Evolutionary conservation across 53 echinoderm and acorn worm genomes (phyloP).

Genomic region (Stichopus horrens): DNA sequence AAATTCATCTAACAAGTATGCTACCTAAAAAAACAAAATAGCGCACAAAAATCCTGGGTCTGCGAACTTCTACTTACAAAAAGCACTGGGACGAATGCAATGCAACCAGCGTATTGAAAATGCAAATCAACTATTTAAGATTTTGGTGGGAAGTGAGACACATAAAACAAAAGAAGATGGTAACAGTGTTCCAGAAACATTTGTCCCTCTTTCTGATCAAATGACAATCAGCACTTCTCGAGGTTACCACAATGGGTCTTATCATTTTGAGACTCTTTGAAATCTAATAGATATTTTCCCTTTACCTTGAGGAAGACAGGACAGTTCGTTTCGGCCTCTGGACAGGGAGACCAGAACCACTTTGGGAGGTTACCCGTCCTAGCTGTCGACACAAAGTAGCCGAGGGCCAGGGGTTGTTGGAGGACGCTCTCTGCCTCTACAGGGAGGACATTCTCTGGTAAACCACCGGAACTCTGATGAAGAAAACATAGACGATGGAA

Average conservation of each 20-base stretch:
- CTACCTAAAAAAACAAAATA: no score
- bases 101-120: no score
- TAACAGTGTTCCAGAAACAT: not conserved
- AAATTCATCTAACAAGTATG: no score
- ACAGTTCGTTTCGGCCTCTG: slow-evolving; percentile 89
- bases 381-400: slow-evolving; percentile 96
- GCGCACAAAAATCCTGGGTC: no score
- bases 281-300: not conserved
- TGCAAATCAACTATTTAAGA: no score
- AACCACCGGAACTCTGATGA: not conserved
- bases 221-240: not conserved
- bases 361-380: slow-evolving; percentile 88
- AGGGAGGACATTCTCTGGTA: slow-evolving; percentile 52
- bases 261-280: not conserved
- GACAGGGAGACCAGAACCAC: slow-evolving; percentile 98
- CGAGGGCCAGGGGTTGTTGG: slow-evolving; percentile 93
- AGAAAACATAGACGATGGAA: no score
- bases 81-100: no score
- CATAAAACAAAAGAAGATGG: not conserved
- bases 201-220: no score
- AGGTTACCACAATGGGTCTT: not conserved
- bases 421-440: slow-evolving; percentile 75
- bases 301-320: slow-evolving; percentile 99
- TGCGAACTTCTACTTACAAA: no score
- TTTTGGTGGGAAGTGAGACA: no score